Conservation (phyloP, 2,797 vertebrate species). For the Amblyopsis hoosieri region DNA sequence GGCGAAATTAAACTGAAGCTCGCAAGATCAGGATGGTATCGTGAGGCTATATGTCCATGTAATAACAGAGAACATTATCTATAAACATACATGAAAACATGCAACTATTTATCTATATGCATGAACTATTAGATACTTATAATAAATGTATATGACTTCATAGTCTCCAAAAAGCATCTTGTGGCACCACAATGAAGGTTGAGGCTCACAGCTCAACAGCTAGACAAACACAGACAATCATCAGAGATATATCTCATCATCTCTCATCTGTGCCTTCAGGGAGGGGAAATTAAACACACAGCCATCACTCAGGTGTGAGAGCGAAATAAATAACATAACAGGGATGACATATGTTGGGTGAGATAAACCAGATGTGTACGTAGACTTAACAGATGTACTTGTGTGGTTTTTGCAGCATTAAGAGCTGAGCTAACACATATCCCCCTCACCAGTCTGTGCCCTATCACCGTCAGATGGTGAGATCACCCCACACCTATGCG, state of each 20-base stretch:
- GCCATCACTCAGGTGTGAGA: not conserved
- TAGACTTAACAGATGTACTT: slow-evolving; percentile 42
- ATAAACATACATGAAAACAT: too few relatives aligned
- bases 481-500: slow-evolving; percentile 47
- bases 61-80: too few relatives aligned
- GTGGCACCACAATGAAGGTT: slow-evolving; percentile 18
- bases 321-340: too few relatives aligned
- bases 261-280: slow-evolving; percentile 9
- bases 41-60: too few relatives aligned
- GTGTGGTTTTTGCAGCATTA: slow-evolving; percentile 38
- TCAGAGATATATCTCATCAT: slow-evolving; percentile 11
- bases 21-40: too few relatives aligned
- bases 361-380: slow-evolving; percentile 42
- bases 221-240: not conserved
- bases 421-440: slow-evolving; percentile 40
- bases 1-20: too few relatives aligned
- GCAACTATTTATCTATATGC: too few relatives aligned
- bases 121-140: too few relatives aligned
- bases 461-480: slow-evolving; percentile 36
- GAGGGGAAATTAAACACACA: slow-evolving; percentile 4
- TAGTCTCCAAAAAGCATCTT: too few relatives aligned
- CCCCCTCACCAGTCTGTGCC: slow-evolving; percentile 40
- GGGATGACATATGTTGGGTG: slow-evolving; percentile 14
- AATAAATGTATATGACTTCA: too few relatives aligned
- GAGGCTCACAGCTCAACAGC: slow-evolving; percentile 9